These are phyloP conservation scores for Alloplasta piceator DNA, from an alignment of 2,888 invertebrate species.

Conservation along the genomic window DNA sequence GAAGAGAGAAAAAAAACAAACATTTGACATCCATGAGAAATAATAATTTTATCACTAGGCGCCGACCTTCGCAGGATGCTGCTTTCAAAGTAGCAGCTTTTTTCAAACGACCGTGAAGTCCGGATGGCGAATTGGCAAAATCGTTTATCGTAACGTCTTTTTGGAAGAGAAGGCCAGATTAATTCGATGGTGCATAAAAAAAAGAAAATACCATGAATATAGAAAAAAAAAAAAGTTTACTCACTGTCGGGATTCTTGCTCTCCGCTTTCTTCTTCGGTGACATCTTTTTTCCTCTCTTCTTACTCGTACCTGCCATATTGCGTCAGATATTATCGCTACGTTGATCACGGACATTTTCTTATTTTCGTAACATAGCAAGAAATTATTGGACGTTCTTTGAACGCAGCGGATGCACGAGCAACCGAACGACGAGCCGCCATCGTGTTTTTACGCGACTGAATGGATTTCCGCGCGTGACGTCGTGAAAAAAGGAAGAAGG, in stretches of 20 bases:
- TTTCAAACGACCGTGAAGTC: conserved; percentile 78
- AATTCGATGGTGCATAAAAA: not conserved
- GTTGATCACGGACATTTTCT: conserved; percentile 55
- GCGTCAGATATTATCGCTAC: conserved; percentile 28
- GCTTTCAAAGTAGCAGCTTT: conserved; percentile 73
- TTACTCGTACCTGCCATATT: conserved; percentile 61
- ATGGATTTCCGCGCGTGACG: not conserved
- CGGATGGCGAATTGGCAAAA: conserved; percentile 85
- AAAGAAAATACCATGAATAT: not conserved
- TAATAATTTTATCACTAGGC: not conserved
- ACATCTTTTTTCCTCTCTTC: conserved; percentile 57
- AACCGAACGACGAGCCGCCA: conserved; percentile 53
- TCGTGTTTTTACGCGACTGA: conserved; percentile 38
- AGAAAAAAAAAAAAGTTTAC: conserved; percentile 16
- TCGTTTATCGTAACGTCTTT: conserved; percentile 88
- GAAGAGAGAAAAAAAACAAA: not conserved
- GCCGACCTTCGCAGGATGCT: conserved; percentile 68
- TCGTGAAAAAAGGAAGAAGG: not conserved
- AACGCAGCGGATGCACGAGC: conserved; percentile 54
- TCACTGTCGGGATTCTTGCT: conserved; percentile 57
- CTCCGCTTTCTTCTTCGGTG: conserved; percentile 57
- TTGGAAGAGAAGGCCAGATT: conserved; percentile 59
- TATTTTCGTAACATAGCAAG: conserved; percentile 42
- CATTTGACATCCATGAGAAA: no score
- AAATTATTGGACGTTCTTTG: conserved; percentile 55